These are phyloP conservation scores for Rafetus swinhoei DNA, from an alignment of 2,113 vertebrate genomes.

Conservation along the genomic window DNA sequence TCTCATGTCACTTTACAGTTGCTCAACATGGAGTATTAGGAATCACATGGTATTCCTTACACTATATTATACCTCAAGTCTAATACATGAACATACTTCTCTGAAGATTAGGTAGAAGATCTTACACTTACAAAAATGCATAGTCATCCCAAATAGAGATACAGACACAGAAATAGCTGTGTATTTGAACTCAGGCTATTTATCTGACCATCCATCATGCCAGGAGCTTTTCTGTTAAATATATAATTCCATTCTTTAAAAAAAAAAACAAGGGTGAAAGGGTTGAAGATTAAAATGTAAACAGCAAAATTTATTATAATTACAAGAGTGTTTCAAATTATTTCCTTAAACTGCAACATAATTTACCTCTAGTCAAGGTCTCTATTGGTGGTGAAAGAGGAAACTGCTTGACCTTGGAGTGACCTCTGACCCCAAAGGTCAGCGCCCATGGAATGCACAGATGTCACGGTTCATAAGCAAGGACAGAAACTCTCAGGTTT, in stretches of 20 bases:
- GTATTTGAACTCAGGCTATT: conserved; percentile 54
- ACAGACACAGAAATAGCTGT: conserved; percentile 48
- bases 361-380: conserved; percentile 78
- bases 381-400: conserved; percentile 85
- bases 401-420: conserved; percentile 81
- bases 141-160: conserved; percentile 41
- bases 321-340: conserved; percentile 84
- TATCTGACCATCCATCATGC: conserved; percentile 60
- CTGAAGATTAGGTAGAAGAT: conserved; percentile 58
- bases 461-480: conserved; percentile 88
- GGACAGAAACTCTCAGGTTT: conserved; percentile 83
- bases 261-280: conserved; percentile 74
- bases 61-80: conserved; percentile 61
- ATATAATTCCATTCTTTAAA: conserved; percentile 58
- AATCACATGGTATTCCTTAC: conserved; percentile 42
- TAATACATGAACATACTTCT: conserved; percentile 28
- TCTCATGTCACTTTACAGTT: conserved; percentile 61
- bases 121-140: conserved; percentile 41
- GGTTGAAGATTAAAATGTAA: conserved; percentile 84
- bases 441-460: conserved; percentile 87
- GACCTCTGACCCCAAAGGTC: conserved; percentile 87
- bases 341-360: conserved; percentile 83
- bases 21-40: conserved; percentile 21
- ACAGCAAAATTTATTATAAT: conserved; percentile 86
- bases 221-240: conserved; percentile 62